Evolutionary conservation across 2,888 invertebrate genomes (phyloP), one percentile per base, ranked within the genome.

Genomic region (Ophion ventricosus): DNA sequence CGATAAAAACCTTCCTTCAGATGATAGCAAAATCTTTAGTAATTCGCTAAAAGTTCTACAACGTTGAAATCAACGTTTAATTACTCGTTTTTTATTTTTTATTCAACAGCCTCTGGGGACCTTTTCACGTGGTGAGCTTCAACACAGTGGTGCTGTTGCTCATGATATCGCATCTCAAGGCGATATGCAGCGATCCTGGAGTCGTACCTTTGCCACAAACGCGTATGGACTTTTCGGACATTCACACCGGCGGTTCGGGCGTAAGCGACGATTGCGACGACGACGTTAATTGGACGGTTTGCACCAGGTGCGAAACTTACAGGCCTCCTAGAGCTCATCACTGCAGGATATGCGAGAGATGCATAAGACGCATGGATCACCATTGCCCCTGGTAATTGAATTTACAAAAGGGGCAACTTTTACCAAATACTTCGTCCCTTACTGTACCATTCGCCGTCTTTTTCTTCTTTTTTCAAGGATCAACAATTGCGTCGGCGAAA

Each of bases 401-500:
- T 49, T 59, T 40, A 14, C 49, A 29, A 7, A 17, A 11, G 8
- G 25, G 14, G 7, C 25, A 35, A 1, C 66, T 20, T 59, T 80
- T 54, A 25, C 54, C 5, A 61, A 7, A 2, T n/a, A 26, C 10
- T 1, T 17, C 23, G 1, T 14, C 7, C 2, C 1, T 1, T 11
- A 8, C n/a, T 23, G 23, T 20, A 10, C 8, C 2, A 1, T 35
- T 26, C 11, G n/a, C 1, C 17, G 56, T 56, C 23, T 56, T 64
- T n/a, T 7, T n/a, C n/a, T 54, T 76, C 57, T 43, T 43, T 17
- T 5, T 69, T 80, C 8, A 88, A 94, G 95, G 97, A 98, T 98
- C 69, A 98, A 98, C 93, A 98, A 98, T 93, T 98, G 98, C 93
- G 97, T 98, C 5, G 98, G 98, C 64, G 98, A 98, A 93, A 95